Evolutionary conservation across 2,797 vertebrate species (phyloP).

Genomic region (Taeniopygia guttata): DNA sequence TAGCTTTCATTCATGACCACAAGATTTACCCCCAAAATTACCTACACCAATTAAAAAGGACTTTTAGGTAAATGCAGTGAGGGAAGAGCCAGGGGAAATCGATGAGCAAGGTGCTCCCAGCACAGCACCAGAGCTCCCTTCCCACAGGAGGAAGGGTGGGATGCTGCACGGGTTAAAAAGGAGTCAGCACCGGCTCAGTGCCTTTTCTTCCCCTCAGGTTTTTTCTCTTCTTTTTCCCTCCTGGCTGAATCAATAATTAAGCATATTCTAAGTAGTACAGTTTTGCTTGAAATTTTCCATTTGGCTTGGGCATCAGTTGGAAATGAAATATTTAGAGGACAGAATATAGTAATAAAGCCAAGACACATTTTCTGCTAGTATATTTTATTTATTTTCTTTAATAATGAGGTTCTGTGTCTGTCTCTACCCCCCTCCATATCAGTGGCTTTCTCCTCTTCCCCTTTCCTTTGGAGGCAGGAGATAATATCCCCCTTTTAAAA

Average conservation of each 20-base stretch:
- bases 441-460: conserved; percentile 53
- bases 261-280: conserved; percentile 76
- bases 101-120: not conserved
- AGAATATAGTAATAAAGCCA: conserved; percentile 77
- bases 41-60: not conserved
- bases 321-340: conserved; percentile 82
- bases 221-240: not conserved
- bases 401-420: conserved; percentile 75
- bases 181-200: not conserved
- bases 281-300: conserved; percentile 79
- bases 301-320: conserved; percentile 77
- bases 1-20: not conserved
- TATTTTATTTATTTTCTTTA: conserved; percentile 80
- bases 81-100: not conserved
- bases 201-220: not conserved
- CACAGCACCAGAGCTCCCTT: not conserved
- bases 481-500: conserved; percentile 65
- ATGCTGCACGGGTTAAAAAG: not conserved
- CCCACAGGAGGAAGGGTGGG: not conserved
- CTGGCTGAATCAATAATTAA: conserved; percentile 80
- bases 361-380: conserved; percentile 73
- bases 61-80: not conserved
- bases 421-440: conserved; percentile 30
- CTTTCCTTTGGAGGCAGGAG: conserved; percentile 43
- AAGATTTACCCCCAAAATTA: not conserved